phyloP scores from a whole-genome alignment of 2,888 invertebrate genomes.

The Limenitis camilla region DNA sequence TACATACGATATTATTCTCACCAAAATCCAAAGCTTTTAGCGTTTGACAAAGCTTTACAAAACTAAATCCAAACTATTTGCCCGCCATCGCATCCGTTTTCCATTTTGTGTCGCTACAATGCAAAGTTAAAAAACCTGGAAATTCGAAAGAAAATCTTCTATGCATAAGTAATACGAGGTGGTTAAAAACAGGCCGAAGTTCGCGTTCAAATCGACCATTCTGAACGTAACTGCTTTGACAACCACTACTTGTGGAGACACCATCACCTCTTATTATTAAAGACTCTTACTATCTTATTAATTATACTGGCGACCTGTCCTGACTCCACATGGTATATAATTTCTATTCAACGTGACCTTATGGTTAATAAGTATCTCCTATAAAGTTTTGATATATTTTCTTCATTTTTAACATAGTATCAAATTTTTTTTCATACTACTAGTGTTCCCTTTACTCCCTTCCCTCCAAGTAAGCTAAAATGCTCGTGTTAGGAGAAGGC shows the following conservation, averaged over 20 bases:
- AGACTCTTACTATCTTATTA: neutral
- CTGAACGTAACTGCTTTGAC: constrained; percentile 40
- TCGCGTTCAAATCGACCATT: constrained; percentile 44
- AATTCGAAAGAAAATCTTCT: constrained; percentile 31
- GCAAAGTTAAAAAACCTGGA: constrained; percentile 27
- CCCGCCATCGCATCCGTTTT: constrained; percentile 19
- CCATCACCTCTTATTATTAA: constrained; percentile 3
- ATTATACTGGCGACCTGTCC: too few relatives aligned
- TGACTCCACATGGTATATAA: too few relatives aligned
- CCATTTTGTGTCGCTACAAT: constrained; percentile 22
- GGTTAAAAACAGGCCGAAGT: constrained; percentile 34
- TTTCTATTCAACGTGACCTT: too few relatives aligned
- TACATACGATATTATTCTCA: constrained; percentile 4
- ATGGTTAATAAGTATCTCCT: too few relatives aligned
- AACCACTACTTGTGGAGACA: constrained; percentile 24
- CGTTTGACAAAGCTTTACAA: constrained; percentile 12
- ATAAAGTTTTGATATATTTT: too few relatives aligned
- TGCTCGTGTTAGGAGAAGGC: too few relatives aligned
- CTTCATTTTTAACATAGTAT: too few relatives aligned
- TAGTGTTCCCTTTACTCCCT: too few relatives aligned
- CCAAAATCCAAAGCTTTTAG: constrained; percentile 8
- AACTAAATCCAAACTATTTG: constrained; percentile 20
- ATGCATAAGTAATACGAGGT: constrained; percentile 37
- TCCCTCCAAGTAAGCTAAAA: too few relatives aligned
- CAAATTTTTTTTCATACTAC: too few relatives aligned